These are phyloP conservation scores for Leucoraja ocellata DNA, from an alignment of 2,797 vertebrate genomes.

Conservation along the genomic window DNA sequence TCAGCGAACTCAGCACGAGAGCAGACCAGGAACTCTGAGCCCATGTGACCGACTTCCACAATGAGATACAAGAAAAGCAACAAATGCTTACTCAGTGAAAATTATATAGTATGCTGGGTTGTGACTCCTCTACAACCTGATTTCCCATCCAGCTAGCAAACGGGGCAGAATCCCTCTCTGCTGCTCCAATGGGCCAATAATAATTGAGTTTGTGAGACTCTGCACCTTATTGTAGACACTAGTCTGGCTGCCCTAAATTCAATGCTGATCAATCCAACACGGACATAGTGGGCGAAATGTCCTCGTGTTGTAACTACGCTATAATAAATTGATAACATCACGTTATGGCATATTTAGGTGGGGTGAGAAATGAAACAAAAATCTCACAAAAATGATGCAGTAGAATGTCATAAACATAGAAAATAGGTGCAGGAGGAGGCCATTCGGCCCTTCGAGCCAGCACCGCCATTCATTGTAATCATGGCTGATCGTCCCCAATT, in stretches of 20 bases:
- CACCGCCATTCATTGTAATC: no score
- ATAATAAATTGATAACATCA: neutral
- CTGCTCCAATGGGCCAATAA: neutral
- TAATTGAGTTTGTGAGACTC: neutral
- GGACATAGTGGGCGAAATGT: no score
- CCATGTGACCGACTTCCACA: neutral
- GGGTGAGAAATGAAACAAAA: neutral
- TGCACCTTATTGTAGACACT: neutral
- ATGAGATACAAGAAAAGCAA: neutral
- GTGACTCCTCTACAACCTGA: neutral
- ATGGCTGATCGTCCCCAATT: no score
- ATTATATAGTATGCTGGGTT: neutral
- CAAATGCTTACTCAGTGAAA: neutral
- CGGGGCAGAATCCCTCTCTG: neutral
- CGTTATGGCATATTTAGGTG: neutral
- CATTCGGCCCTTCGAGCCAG: no score
- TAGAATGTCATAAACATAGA: no score
- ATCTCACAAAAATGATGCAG: neutral
- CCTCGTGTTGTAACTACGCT: no score
- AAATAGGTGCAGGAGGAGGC: no score
- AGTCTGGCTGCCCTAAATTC: neutral
- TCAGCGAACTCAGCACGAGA: neutral
- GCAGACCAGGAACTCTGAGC: neutral
- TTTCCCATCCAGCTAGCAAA: neutral
- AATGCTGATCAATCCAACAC: neutral